Evolutionary conservation across 2,888 invertebrate species (phyloP).

Genomic region (Gastracanthus pulcherrimus): DNA sequence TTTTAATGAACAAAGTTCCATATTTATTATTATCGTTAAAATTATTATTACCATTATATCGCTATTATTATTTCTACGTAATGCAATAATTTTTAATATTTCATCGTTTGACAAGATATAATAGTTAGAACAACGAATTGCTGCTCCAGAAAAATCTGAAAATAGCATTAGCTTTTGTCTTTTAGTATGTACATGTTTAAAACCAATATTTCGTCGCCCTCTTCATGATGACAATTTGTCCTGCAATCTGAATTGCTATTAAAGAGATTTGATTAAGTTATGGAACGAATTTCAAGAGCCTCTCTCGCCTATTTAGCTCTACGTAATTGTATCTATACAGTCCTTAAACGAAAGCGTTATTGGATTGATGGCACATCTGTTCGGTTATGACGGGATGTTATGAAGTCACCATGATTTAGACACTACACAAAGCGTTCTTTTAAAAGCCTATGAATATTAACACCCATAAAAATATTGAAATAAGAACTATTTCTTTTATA

Average conservation of each 20-base stretch:
- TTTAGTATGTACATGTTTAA: neutral
- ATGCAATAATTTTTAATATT: no score
- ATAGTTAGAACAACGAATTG: no score
- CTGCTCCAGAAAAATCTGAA: no score
- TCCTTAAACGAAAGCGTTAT: constrained; percentile 49
- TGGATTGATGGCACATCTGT: constrained; percentile 55
- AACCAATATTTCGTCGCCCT: neutral
- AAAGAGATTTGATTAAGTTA: constrained; percentile 48
- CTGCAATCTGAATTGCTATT: constrained; percentile 34
- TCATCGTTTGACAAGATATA: no score
- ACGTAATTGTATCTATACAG: constrained; percentile 36
- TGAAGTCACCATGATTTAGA: constrained; percentile 17
- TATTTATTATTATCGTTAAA: no score
- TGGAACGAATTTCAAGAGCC: constrained; percentile 47
- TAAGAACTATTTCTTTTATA: no score
- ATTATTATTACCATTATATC: no score
- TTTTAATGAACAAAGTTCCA: no score
- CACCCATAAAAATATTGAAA: neutral
- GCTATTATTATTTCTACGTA: no score
- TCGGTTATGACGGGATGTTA: constrained; percentile 31
- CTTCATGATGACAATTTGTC: constrained; percentile 8
- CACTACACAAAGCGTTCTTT: neutral
- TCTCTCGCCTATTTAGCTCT: constrained; percentile 41
- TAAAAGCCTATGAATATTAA: neutral
- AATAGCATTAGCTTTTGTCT: neutral